Base-by-base conservation (phyloP, 92 coral and sea anemone genomes). In the Parazoanthus swiftii region DNA sequence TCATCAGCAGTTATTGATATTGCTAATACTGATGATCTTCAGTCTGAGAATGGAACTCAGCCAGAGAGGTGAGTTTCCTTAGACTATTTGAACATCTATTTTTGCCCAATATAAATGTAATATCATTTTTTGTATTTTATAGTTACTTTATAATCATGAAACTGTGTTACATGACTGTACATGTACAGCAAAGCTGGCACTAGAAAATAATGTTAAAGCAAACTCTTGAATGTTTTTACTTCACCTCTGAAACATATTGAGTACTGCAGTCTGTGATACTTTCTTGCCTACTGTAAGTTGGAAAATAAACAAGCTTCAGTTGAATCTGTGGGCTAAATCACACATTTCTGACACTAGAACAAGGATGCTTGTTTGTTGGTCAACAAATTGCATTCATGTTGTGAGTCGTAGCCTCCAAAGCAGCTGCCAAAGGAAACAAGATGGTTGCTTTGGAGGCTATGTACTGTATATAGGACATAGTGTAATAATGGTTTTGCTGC, bases 1-100 rank as follows among this genome's bases (percentile, higher is more conserved):
- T 92, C 99, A 18, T 97, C 99, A 36, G 95, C 99, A 35, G 99
- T 97, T 48, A 94, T 97, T 77, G 99, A 97, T 77, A 97, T 97
- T 66, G 95, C 91, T 1, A 95, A 97, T 44, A 91, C 95, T 43
- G 99, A 97, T 92, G 99, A 97, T 50, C 93, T 93, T 7, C 98
- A 92, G 85, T 95, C 99, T 8, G 99, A 97, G 63, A 90, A 92
- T 38, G 94, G 87, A 21, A 84, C 78, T 44, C 87, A 84, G 35
- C 81, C 89, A 50, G 93, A 91, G 80, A 91, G 93, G 93, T 91
- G n/a, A 0, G 74, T 46, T 48, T 15, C 1, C 18, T 54, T 29
- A 29, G 33, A 3, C 21, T 63, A 23, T 63, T 21, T 63, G 70
- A 18, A 3, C 6, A 63, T 63, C 1, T 63, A 18, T 21, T 18